Evolutionary conservation across 2,113 vertebrate genomes (phyloP).

Genomic region (Cynopterus brachyotis): DNA sequence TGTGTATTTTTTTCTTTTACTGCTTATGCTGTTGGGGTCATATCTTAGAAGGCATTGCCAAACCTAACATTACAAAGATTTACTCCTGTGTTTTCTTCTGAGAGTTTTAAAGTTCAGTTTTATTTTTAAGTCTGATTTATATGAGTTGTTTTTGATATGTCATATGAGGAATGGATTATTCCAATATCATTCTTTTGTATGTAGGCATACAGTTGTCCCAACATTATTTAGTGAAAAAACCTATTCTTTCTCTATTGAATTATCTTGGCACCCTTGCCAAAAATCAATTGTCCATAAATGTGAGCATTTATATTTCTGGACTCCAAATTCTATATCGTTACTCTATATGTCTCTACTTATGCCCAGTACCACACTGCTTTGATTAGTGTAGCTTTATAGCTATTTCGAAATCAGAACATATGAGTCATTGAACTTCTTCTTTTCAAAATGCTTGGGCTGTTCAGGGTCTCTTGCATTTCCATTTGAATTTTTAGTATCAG

Average conservation of each 20-base stretch:
- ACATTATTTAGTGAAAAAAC: neutral
- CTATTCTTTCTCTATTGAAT: neutral
- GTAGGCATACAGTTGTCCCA: neutral
- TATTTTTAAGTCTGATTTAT: neutral
- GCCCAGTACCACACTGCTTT: neutral
- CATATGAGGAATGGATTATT: neutral
- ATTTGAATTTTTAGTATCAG: neutral
- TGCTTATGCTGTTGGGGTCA: neutral
- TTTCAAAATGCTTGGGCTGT: neutral
- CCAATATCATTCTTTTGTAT: neutral
- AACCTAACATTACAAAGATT: neutral
- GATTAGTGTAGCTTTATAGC: neutral
- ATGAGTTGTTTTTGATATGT: neutral
- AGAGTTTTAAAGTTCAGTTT: neutral
- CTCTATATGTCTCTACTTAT: neutral
- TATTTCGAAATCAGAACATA: neutral
- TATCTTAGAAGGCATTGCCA: neutral
- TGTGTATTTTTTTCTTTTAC: neutral
- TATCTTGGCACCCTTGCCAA: neutral
- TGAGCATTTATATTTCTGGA: neutral
- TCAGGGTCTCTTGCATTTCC: neutral
- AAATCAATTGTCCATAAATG: neutral
- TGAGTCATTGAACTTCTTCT: neutral
- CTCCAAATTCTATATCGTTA: neutral
- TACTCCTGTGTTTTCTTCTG: neutral